Conservation (phyloP, 2,888 invertebrate species). For the Sisyra nigra region DNA sequence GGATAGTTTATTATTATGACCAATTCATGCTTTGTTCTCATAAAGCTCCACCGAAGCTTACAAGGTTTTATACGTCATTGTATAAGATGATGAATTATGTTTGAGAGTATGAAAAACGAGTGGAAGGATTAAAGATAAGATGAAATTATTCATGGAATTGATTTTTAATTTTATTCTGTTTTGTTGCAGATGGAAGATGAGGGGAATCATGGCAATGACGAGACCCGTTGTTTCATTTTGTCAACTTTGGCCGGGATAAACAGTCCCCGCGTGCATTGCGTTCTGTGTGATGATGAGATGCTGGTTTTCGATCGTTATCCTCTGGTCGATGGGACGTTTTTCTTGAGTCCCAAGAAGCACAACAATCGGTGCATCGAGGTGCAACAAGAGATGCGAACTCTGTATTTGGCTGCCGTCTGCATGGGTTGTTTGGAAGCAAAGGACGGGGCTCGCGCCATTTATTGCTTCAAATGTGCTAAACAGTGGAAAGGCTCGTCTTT, state of each 20-base stretch:
- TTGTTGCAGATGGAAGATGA: conserved; percentile 89
- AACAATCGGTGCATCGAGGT: conserved; percentile 78
- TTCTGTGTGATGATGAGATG: conserved; percentile 76
- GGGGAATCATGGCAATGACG: conserved; percentile 96
- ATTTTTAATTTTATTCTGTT: conserved; percentile 3
- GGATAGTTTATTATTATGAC: no score
- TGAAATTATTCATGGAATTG: no score
- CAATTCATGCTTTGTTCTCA: no score
- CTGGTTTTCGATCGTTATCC: conserved; percentile 95
- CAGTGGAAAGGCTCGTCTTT: conserved; percentile 89
- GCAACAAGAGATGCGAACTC: conserved; percentile 76
- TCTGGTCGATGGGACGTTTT: conserved; percentile 94
- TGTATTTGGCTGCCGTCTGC: conserved; percentile 86
- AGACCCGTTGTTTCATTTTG: conserved; percentile 89
- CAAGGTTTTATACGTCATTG: no score
- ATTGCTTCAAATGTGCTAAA: conserved; percentile 70
- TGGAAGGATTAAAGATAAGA: no score
- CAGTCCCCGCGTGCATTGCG: conserved; percentile 70
- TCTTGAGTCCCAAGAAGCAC: conserved; percentile 88
- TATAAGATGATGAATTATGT: no score
- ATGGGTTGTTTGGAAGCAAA: conserved; percentile 85
- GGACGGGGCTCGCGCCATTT: conserved; percentile 54
- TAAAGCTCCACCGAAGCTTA: no score
- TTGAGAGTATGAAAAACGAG: no score
- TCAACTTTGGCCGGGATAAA: conserved; percentile 87